These are phyloP conservation scores for Eudemis profundana DNA, from an alignment of 2,888 invertebrate genomes.

Conservation along the genomic window DNA sequence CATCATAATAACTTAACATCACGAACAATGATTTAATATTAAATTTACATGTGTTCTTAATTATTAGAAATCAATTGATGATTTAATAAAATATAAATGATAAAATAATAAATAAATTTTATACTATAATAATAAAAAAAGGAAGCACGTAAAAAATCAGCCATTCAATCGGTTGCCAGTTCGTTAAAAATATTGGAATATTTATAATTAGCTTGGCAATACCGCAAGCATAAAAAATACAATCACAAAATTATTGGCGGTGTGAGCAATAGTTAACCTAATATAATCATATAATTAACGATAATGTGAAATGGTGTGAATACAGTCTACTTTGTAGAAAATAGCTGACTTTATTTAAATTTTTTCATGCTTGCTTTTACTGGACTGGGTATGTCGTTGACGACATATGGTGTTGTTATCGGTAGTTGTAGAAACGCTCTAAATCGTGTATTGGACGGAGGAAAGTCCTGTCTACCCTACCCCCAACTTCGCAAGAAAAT, in stretches of 20 bases:
- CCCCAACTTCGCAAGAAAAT: too few species aligned
- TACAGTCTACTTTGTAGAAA: neutral
- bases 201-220: slow-evolving; percentile 48
- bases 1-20: slow-evolving; percentile 27
- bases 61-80: slow-evolving; percentile 53
- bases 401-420: too few species aligned
- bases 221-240: slow-evolving; percentile 47
- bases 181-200: neutral
- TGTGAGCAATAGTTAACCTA: slow-evolving; percentile 75
- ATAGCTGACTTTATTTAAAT: too few species aligned
- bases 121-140: slow-evolving; percentile 50
- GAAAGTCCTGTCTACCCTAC: too few species aligned
- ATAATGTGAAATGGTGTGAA: slow-evolving; percentile 22
- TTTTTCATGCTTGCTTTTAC: too few species aligned
- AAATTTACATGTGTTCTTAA: slow-evolving; percentile 39
- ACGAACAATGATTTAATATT: slow-evolving; percentile 32
- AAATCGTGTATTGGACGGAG: too few species aligned
- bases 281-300: slow-evolving; percentile 29
- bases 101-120: slow-evolving; percentile 50
- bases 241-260: slow-evolving; percentile 60
- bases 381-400: too few species aligned
- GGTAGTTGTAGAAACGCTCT: too few species aligned
- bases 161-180: slow-evolving; percentile 43
- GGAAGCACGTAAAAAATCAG: slow-evolving; percentile 58
- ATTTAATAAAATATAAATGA: slow-evolving; percentile 49